A percentile compares a stretch with the other conserved stretches of the same genome.
phyloP scores from a whole-genome alignment of 1,140 invertebrate species.

The Ceratina japonica region DNA sequence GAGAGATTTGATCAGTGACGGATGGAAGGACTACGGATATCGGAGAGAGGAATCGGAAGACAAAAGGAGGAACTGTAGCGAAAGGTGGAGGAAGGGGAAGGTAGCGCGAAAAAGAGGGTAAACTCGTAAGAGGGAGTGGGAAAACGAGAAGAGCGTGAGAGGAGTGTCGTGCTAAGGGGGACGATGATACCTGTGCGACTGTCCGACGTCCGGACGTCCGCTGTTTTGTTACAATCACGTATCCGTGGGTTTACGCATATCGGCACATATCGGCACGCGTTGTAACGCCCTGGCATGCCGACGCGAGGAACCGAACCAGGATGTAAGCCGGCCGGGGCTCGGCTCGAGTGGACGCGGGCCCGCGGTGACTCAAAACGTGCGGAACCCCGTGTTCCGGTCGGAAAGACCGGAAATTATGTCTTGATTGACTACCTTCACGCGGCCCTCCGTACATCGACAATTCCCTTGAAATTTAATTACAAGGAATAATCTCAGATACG shows the following conservation, averaged over 20 bases:
- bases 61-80: conserved; percentile 9
- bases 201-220: conserved; percentile 77
- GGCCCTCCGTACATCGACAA: not conserved
- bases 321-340: conserved; percentile 65
- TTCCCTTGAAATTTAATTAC: not conserved
- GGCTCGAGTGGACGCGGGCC: conserved; percentile 60
- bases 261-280: conserved; percentile 67
- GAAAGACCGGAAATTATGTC: conserved; percentile 64
- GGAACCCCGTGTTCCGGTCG: conserved; percentile 60
- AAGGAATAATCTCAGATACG: too few species aligned
- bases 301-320: conserved; percentile 68
- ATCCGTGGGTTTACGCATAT: conserved; percentile 66
- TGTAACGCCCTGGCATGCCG: conserved; percentile 46
- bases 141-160: conserved; percentile 45
- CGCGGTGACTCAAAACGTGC: conserved; percentile 60
- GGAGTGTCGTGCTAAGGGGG: conserved; percentile 54
- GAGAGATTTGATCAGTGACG: conserved; percentile 49
- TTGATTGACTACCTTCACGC: conserved; percentile 56
- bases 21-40: conserved; percentile 30
- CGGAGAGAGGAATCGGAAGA: conserved; percentile 39
- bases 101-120: conserved; percentile 19
- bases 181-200: conserved; percentile 78
- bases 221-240: conserved; percentile 79
- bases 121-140: not conserved
- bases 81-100: conserved; percentile 20